phyloP scores from a whole-genome alignment of 2,113 vertebrate genomes.

The Mungos mungo region DNA sequence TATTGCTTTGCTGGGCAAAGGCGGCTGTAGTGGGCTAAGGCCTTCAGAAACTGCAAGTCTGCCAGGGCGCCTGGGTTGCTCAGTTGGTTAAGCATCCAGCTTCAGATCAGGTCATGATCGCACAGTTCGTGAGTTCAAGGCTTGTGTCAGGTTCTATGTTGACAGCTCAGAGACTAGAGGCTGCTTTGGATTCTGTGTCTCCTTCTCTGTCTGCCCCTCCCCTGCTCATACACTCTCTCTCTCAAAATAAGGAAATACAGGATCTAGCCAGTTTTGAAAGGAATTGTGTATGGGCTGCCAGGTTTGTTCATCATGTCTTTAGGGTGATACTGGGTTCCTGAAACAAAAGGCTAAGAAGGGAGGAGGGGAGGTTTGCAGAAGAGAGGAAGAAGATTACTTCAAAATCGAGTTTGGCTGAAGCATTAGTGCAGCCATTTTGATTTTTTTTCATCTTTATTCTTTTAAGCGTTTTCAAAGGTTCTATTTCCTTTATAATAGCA shows the following conservation, averaged over 20 bases:
- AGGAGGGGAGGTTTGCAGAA: background rate
- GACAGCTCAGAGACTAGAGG: too few relatives aligned
- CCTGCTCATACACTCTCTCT: too few relatives aligned
- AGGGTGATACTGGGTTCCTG: background rate
- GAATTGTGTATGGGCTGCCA: background rate
- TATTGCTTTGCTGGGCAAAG: background rate
- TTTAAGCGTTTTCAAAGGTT: background rate
- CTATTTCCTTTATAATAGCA: background rate
- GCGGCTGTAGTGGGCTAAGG: background rate
- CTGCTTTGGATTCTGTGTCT: too few relatives aligned
- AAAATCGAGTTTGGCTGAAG: background rate
- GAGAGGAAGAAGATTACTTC: background rate
- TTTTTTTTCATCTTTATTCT: background rate
- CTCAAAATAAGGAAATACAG: background rate
- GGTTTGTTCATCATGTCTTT: background rate
- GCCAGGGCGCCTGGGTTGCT: background rate
- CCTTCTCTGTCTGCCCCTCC: too few relatives aligned
- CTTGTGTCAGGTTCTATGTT: too few relatives aligned
- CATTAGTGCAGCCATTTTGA: background rate
- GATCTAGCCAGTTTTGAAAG: background rate
- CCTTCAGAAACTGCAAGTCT: background rate
- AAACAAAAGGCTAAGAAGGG: background rate
- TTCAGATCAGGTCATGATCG: too few relatives aligned
- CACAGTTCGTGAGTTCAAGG: too few relatives aligned
- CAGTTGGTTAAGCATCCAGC: too few relatives aligned